These are phyloP conservation scores for Drosophila kepulauana DNA, from an alignment of 1,140 invertebrate species.

Conservation along the genomic window DNA sequence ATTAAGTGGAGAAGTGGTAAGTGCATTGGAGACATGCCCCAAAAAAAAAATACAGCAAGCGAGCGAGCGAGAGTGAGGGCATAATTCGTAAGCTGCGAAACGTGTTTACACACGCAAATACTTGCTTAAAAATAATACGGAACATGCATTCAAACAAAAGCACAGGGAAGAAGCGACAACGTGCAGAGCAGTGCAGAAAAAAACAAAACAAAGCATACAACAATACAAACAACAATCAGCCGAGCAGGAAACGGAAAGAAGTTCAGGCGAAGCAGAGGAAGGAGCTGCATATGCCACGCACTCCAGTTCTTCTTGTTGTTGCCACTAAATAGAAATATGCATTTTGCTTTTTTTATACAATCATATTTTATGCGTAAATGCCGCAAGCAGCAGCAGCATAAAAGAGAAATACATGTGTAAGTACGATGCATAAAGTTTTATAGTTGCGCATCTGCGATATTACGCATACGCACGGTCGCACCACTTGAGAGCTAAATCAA, in stretches of 20 bases:
- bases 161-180: constrained; percentile 1
- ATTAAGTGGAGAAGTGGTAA: constrained; percentile 47
- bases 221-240: constrained; percentile 45
- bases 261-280: constrained; percentile 14
- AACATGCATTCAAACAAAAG: constrained; percentile 48
- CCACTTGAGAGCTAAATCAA: constrained; percentile 63
- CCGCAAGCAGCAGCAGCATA: constrained; percentile 28
- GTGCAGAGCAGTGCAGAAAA: constrained; percentile 10
- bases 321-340: constrained; percentile 71
- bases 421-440: constrained; percentile 74
- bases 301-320: constrained; percentile 48
- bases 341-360: constrained; percentile 65
- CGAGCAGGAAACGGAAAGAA: constrained; percentile 73
- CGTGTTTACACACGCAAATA: constrained; percentile 83
- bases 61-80: constrained; percentile 3
- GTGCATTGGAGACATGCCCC: constrained; percentile 58
- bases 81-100: constrained; percentile 81
- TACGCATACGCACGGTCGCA: constrained; percentile 72
- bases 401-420: constrained; percentile 19
- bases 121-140: constrained; percentile 80
- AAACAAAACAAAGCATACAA: constrained; percentile 25
- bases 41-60: constrained; percentile 2
- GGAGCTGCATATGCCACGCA: constrained; percentile 59
- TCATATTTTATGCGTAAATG: constrained; percentile 76
- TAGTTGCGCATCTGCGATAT: constrained; percentile 67